A percentile compares a stretch with the other conserved stretches of the same genome.
These are phyloP conservation scores for Odobenus rosmarus DNA, from an alignment of 2,113 vertebrate species.

Conservation along the genomic window DNA sequence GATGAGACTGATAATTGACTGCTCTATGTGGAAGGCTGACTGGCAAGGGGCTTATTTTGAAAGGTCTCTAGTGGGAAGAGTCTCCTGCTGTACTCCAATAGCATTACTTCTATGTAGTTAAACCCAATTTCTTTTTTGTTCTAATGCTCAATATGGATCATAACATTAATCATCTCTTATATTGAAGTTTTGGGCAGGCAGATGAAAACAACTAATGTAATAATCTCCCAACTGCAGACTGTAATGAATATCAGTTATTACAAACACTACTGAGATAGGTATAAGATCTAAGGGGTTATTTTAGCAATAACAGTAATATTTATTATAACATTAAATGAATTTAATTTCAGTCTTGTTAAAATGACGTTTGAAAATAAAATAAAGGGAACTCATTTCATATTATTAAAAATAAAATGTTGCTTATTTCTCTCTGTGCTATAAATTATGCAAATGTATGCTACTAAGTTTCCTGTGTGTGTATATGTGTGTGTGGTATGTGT, in stretches of 20 bases:
- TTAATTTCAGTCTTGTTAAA: not conserved
- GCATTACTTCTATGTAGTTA: not conserved
- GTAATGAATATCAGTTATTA: not conserved
- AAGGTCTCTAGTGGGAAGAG: not conserved
- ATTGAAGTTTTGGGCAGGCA: not conserved
- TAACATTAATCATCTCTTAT: not conserved
- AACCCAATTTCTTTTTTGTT: not conserved
- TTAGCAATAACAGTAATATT: not conserved
- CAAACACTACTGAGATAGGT: not conserved
- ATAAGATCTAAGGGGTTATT: not conserved
- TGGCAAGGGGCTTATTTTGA: not conserved
- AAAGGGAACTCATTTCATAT: not conserved
- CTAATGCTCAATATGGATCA: not conserved
- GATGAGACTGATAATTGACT: not conserved
- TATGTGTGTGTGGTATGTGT: not conserved
- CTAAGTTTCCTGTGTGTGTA: not conserved
- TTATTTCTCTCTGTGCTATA: not conserved
- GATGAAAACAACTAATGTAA: not conserved
- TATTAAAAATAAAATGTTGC: not conserved
- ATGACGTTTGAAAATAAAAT: conserved; percentile 7
- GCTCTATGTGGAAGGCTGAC: not conserved
- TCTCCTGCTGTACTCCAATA: not conserved
- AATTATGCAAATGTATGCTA: not conserved
- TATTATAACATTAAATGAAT: not conserved
- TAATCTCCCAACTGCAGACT: not conserved